These are phyloP conservation scores for Lordiphosa collinella DNA, from an alignment of 1,140 invertebrate species.

Conservation along the genomic window DNA sequence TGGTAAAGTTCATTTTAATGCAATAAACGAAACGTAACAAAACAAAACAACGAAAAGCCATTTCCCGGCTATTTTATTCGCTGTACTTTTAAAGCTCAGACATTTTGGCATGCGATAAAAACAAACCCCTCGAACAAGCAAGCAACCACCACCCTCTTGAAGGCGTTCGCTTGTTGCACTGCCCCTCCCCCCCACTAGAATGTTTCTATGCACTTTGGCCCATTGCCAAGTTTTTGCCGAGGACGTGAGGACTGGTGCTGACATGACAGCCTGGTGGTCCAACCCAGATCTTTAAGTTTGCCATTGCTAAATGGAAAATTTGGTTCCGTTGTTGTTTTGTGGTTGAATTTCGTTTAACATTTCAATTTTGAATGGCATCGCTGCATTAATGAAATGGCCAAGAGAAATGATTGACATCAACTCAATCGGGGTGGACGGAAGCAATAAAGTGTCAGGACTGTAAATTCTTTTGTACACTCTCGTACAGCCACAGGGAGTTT, in stretches of 20 bases:
- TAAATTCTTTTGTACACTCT: no score
- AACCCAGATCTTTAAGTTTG: constrained; percentile 1
- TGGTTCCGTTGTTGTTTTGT: constrained; percentile 3
- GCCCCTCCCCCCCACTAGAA: constrained; percentile 9
- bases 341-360: constrained; percentile 7
- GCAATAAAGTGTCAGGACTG: no score
- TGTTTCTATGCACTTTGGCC: constrained; percentile 49
- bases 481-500: no score
- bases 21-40: constrained; percentile 49
- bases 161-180: constrained; percentile 28
- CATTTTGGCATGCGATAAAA: constrained; percentile 67
- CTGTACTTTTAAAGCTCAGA: constrained; percentile 52
- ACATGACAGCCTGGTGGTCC: constrained; percentile 31
- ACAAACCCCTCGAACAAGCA: constrained; percentile 33
- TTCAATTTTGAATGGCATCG: constrained; percentile 1
- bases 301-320: constrained; percentile 8
- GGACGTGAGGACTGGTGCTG: constrained; percentile 21
- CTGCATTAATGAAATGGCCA: constrained; percentile 1
- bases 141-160: neutral
- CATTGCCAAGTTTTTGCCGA: constrained; percentile 48
- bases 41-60: constrained; percentile 60
- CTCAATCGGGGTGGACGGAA: no score
- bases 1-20: constrained; percentile 58
- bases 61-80: constrained; percentile 45
- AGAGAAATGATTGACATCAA: constrained; percentile 6